Conservation (phyloP, 37 sponge, comb jelly and placozoan genomes). For the Agelas oroides region DNA sequence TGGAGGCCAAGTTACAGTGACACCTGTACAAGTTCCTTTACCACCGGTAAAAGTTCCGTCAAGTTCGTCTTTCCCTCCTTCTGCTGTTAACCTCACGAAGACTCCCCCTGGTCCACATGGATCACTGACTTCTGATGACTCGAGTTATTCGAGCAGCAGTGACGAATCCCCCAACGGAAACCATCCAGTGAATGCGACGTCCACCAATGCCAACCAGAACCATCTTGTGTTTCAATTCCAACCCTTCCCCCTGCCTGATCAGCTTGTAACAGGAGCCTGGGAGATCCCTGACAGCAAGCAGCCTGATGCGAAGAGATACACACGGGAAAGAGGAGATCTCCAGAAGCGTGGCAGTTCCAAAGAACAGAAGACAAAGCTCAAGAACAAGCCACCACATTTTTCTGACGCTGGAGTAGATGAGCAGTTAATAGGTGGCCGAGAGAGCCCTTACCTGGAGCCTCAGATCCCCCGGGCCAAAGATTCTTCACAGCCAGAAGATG, state of each 20-base stretch:
- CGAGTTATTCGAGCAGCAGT: slow-evolving; percentile 20
- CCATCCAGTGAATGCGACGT: too few species aligned
- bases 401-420: too few species aligned
- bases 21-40: too few species aligned
- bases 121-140: slow-evolving; percentile 39
- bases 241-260: not conserved
- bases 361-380: too few species aligned
- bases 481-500: slow-evolving; percentile 47
- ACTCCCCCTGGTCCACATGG: slow-evolving; percentile 14
- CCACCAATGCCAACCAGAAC: too few species aligned
- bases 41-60: too few species aligned
- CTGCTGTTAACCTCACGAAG: not conserved
- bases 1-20: too few species aligned
- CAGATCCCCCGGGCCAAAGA: not conserved
- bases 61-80: too few species aligned
- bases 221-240: too few species aligned
- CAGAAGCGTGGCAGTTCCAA: too few species aligned
- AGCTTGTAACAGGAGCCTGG: not conserved
- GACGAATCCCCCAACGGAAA: not conserved
- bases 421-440: not conserved
- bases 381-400: too few species aligned
- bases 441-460: slow-evolving; percentile 35
- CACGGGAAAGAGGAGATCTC: too few species aligned
- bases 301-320: not conserved
- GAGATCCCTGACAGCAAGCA: not conserved